Evolutionary conservation across 2,113 vertebrate species (phyloP), one percentile per base, ranked within the genome.

Genomic region (Platichthys stellatus): DNA sequence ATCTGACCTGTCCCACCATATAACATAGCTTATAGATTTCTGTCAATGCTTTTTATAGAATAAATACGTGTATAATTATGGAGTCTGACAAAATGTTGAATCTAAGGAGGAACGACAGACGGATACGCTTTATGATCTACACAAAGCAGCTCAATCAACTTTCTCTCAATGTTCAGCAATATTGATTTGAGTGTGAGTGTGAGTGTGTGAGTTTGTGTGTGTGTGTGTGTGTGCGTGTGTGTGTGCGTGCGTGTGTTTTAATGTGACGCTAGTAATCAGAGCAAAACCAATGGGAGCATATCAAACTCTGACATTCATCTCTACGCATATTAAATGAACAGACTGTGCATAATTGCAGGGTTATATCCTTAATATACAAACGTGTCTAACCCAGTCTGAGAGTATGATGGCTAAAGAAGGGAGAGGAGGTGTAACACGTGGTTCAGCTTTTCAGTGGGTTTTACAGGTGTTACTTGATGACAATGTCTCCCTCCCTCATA

Each of bases 271-370:
- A 13, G 45, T 45, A 75, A 23, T 54, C 18, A 54, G 20, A 72
- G 65, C 59, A 83, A 86, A 79, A 72, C 80, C 73, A 79, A 76
- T 54, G 57, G 58, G 54, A 67, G 69, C 78, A 84, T 86, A 83
- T 84, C 82, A 84, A 75, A 83, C 63, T 63, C 60, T 79, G 69
- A 84, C 78, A 77, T 82, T 64, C n/a, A 78, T 83, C 80, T 70
- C 43, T 64, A 6, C 12, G 71, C 75, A 71, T 72, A 75, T 81
- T 57, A 83, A 84, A 70, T 69, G 40, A 73, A 69, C 65, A 74
- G 64, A 31, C 31, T 31, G 31, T 31, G 31, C 26, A 15, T 76
- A 63, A 75, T 77, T 56, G 49, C 35, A 72, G 49, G 51, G 67
- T 38, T 54, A 51, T 40, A 74, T 24, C 17, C 80, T 69, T 80